Conservation (phyloP, 2,113 vertebrate species). For the Psilopogon haemacephalus region DNA sequence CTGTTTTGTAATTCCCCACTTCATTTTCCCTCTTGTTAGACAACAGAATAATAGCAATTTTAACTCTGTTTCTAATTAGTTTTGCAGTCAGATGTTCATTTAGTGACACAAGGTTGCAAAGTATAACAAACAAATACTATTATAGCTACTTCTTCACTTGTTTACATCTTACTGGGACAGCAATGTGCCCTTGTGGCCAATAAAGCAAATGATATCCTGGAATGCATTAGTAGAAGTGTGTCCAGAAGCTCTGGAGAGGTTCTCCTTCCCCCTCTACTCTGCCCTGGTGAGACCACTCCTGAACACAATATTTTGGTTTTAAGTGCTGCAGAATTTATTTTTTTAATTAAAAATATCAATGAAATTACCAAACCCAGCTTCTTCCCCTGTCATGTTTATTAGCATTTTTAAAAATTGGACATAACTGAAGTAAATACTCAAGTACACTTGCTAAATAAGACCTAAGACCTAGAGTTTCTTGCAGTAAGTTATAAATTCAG, state of each 20-base stretch:
- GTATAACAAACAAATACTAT: background rate
- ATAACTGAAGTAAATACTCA: background rate
- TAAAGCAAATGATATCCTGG: no score
- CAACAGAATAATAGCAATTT: background rate
- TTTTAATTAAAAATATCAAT: background rate
- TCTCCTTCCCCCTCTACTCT: no score
- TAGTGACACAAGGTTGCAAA: background rate
- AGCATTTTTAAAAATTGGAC: background rate
- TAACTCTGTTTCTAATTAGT: background rate
- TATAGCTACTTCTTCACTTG: background rate
- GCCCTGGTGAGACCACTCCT: no score
- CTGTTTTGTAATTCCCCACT: background rate
- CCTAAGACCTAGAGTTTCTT: background rate
- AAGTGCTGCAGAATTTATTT: background rate
- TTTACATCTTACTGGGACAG: background rate
- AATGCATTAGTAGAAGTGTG: no score
- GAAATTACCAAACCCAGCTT: background rate
- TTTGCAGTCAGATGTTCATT: background rate
- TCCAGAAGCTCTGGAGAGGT: no score
- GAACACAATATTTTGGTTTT: background rate
- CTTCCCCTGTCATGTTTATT: background rate
- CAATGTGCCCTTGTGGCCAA: no score
- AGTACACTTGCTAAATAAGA: background rate
- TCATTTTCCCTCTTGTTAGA: background rate
- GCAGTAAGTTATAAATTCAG: background rate